phyloP scores from a whole-genome alignment of 2,797 vertebrate genomes.

The Pseudotriccus pelzelni region DNA sequence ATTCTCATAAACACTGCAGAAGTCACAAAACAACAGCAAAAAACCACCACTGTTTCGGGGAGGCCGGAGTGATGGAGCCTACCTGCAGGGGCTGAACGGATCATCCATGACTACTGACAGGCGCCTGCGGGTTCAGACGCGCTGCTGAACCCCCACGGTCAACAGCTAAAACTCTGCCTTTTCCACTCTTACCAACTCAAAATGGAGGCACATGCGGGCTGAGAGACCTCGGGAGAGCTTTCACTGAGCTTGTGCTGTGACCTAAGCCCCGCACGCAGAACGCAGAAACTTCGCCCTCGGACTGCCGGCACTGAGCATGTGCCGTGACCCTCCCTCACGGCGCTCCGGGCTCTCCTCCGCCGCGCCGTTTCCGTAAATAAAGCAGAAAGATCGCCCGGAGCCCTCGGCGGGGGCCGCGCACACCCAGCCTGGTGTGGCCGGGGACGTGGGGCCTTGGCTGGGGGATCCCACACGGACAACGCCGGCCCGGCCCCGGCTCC shows the following conservation, averaged over 20 bases:
- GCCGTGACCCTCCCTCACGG: conserved; percentile 89
- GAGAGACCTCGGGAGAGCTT: conserved; percentile 83
- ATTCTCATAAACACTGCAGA: conserved; percentile 63
- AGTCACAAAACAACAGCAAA: conserved; percentile 61
- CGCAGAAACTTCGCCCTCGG: conserved; percentile 88
- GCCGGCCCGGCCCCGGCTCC: too few relatives aligned
- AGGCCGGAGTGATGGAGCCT: conserved; percentile 80
- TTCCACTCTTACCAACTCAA: conserved; percentile 90
- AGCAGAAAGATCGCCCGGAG: conserved; percentile 51
- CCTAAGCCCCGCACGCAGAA: conserved; percentile 94
- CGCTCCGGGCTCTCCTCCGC: conserved; percentile 47
- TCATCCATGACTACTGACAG: conserved; percentile 93
- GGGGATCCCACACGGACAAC: neutral
- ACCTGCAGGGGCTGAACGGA: conserved; percentile 95
- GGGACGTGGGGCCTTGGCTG: conserved; percentile 7
- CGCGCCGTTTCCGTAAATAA: conserved; percentile 86
- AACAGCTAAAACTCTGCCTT: conserved; percentile 78
- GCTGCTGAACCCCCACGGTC: conserved; percentile 60
- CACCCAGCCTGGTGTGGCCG: conserved; percentile 78
- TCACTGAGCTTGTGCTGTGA: conserved; percentile 96
- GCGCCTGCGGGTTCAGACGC: conserved; percentile 74
- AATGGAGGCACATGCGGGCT: conserved; percentile 96
- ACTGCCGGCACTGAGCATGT: conserved; percentile 95
- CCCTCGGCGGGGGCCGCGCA: conserved; percentile 66
- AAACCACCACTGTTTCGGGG: conserved; percentile 44